Evolutionary conservation across 2,113 vertebrate genomes (phyloP).

Genomic region (Blennius ocellaris): DNA sequence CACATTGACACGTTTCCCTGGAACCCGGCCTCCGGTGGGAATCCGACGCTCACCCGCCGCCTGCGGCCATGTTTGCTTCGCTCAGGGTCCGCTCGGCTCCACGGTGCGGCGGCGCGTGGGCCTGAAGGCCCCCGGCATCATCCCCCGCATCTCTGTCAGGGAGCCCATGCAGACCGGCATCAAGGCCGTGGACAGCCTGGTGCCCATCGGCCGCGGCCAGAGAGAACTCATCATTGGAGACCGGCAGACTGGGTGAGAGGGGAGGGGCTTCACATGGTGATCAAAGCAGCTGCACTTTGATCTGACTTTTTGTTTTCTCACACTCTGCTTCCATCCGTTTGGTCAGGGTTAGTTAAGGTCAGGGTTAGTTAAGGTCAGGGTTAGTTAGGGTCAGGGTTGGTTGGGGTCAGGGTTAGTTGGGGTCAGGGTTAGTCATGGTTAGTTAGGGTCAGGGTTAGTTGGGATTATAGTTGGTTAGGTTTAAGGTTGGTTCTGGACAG

Average conservation of each 20-base stretch:
- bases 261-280: not conserved
- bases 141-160: constrained; percentile 96
- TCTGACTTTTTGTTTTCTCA: not conserved
- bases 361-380: too few species aligned
- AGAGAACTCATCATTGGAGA: constrained; percentile 98
- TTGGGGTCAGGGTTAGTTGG: too few species aligned
- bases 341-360: too few species aligned
- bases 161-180: constrained; percentile 99
- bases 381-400: too few species aligned
- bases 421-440: too few species aligned
- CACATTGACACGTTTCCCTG: not conserved
- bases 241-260: constrained; percentile 92
- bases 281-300: not conserved
- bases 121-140: constrained; percentile 97
- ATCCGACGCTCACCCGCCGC: too few species aligned
- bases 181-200: constrained; percentile 98
- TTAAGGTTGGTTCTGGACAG: too few species aligned
- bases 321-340: not conserved
- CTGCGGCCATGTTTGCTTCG: not conserved
- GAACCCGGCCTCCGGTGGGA: too few species aligned
- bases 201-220: constrained; percentile 97
- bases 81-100: constrained; percentile 88
- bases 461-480: too few species aligned
- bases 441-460: too few species aligned
- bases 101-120: constrained; percentile 92